A percentile compares a stretch with the other conserved stretches of the same genome.
Evolutionary conservation across 2,797 vertebrate species (phyloP).

Genomic region (Enteromius afrohamiltoni): DNA sequence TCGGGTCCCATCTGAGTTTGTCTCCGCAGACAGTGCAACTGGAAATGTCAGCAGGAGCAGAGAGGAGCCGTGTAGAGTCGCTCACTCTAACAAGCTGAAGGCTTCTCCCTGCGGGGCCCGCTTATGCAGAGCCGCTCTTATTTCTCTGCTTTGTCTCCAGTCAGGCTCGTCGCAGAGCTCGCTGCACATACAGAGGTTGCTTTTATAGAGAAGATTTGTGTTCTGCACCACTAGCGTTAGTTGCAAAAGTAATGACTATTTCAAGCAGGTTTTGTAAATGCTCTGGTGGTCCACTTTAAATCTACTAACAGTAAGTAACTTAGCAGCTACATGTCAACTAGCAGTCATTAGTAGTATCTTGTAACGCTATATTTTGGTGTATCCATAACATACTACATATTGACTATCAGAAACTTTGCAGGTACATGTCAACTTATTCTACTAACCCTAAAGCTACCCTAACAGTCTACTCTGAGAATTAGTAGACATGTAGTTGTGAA

Average conservation of each 20-base stretch:
- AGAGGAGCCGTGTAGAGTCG: constrained; percentile 69
- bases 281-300: background rate
- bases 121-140: constrained; percentile 26
- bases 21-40: constrained; percentile 71
- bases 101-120: constrained; percentile 66
- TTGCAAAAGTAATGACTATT: background rate
- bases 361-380: no score
- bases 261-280: background rate
- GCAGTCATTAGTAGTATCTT: no score
- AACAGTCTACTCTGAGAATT: no score
- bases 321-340: no score
- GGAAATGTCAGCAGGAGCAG: constrained; percentile 81
- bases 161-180: constrained; percentile 37
- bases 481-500: no score
- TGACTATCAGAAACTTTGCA: no score
- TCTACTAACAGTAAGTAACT: no score
- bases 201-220: constrained; percentile 8
- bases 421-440: no score
- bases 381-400: no score
- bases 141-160: constrained; percentile 35
- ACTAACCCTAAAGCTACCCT: no score
- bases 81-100: constrained; percentile 75
- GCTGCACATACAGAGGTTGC: background rate
- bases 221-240: background rate
- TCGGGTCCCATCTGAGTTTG: constrained; percentile 56